These are phyloP conservation scores for Jaculus jaculus DNA, from an alignment of 2,113 vertebrate genomes.

Conservation along the genomic window DNA sequence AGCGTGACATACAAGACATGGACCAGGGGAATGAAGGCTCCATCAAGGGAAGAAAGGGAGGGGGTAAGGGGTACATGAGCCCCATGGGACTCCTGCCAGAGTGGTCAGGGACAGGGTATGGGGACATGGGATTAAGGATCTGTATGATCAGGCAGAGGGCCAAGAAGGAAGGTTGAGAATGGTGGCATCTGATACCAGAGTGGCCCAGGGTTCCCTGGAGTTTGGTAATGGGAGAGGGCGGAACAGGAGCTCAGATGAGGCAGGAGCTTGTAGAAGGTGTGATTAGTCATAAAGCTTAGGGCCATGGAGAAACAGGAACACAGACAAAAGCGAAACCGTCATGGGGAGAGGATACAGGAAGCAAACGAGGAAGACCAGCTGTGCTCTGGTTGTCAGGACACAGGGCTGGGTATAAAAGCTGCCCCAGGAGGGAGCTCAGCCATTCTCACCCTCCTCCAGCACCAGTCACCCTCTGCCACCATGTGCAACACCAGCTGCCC, in stretches of 20 bases:
- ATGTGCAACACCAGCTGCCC: constrained; percentile 55
- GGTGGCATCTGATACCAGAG: too few species aligned
- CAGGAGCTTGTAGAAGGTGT: neutral
- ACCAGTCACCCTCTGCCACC: neutral
- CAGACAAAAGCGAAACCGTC: neutral
- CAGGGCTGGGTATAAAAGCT: constrained; percentile 10
- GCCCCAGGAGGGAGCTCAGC: neutral
- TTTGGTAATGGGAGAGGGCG: neutral
- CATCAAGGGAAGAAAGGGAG: too few species aligned
- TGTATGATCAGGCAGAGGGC: too few species aligned
- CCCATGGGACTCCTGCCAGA: too few species aligned
- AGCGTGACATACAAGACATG: too few species aligned
- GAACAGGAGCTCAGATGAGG: accelerated
- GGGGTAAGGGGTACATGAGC: too few species aligned
- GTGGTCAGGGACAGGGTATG: too few species aligned
- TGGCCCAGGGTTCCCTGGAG: too few species aligned
- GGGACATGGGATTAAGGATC: too few species aligned
- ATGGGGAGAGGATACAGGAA: neutral
- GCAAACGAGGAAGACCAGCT: neutral
- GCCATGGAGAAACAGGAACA: neutral
- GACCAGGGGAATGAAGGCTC: too few species aligned
- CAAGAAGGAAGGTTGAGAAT: too few species aligned
- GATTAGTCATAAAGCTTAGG: neutral
- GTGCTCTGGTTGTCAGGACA: too few species aligned
- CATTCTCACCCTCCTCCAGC: neutral